phyloP scores from a whole-genome alignment of 2,888 invertebrate species.

The Cheilosia soror region DNA sequence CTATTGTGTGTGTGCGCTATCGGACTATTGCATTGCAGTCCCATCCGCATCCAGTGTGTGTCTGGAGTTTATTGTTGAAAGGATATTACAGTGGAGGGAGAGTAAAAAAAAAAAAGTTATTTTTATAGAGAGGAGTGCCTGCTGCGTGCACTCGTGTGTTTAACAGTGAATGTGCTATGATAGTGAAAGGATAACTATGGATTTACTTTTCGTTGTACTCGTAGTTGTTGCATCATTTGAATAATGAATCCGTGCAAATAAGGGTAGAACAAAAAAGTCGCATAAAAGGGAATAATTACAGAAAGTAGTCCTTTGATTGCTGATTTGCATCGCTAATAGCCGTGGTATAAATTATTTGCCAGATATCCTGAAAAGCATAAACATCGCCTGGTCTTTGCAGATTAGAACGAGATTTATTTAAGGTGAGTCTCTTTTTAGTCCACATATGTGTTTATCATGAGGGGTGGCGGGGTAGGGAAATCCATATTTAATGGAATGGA shows the following conservation, averaged over 20 bases:
- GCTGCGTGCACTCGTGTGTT: constrained; percentile 25
- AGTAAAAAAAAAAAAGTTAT: constrained; percentile 27
- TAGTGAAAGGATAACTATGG: constrained; percentile 53
- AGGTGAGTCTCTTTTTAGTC: constrained; percentile 43
- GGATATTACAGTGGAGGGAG: constrained; percentile 24
- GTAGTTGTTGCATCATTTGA: constrained; percentile 50
- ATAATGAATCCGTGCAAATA: constrained; percentile 68
- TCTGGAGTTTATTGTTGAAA: constrained; percentile 70
- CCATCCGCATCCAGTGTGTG: constrained; percentile 21
- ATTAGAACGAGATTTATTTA: constrained; percentile 52
- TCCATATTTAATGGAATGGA: background rate
- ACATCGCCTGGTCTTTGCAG: constrained; percentile 14
- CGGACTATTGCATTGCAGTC: constrained; percentile 46
- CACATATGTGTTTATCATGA: background rate
- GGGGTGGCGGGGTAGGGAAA: background rate
- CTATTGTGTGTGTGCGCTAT: constrained; percentile 39
- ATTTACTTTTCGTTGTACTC: constrained; percentile 42
- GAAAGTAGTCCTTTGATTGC: constrained; percentile 68
- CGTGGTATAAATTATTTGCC: constrained; percentile 49
- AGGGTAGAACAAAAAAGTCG: constrained; percentile 26
- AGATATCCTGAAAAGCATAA: constrained; percentile 33
- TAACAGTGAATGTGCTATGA: constrained; percentile 44
- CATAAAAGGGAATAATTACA: constrained; percentile 58
- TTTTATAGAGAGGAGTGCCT: constrained; percentile 48
- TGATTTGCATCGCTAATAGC: constrained; percentile 63